Percentiles rank a stretch among this genome's conserved stretches.
Conservation (phyloP, 2,888 invertebrate species). For the Eretmocerus hayati region DNA sequence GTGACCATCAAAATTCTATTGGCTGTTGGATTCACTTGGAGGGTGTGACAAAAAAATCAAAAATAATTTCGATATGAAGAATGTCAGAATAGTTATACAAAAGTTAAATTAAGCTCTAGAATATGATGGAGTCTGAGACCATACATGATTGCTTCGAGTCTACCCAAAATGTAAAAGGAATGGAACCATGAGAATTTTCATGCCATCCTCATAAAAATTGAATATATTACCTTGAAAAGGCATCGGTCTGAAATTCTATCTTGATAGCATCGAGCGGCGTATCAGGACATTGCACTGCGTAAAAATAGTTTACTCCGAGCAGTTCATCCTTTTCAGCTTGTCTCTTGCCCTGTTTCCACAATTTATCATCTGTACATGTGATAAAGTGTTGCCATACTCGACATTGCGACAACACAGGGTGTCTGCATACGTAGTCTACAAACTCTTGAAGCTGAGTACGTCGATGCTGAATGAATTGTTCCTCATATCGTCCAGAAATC, state of each 20-base stretch:
- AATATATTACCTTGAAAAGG: constrained; percentile 54
- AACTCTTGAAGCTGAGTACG: constrained; percentile 92
- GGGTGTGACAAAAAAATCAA: too few relatives aligned
- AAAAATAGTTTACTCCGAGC: constrained; percentile 83
- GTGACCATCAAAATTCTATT: too few relatives aligned
- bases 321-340: constrained; percentile 91
- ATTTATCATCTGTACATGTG: constrained; percentile 93
- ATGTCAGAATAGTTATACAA: too few relatives aligned
- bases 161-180: too few relatives aligned
- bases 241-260: constrained; percentile 77
- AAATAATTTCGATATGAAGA: too few relatives aligned
- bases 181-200: too few relatives aligned
- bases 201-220: too few relatives aligned
- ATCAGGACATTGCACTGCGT: constrained; percentile 79
- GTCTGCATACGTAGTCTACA: constrained; percentile 92
- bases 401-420: constrained; percentile 86
- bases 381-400: constrained; percentile 97
- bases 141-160: too few relatives aligned
- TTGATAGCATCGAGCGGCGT: constrained; percentile 61
- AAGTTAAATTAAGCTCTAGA: too few relatives aligned
- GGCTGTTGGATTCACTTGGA: too few relatives aligned
- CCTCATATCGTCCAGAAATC: constrained; percentile 94
- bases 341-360: constrained; percentile 95
- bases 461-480: constrained; percentile 92
- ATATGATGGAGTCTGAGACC: too few relatives aligned